Conservation (phyloP, 2,113 vertebrate genomes). For the Xiphorhynchus elegans region DNA sequence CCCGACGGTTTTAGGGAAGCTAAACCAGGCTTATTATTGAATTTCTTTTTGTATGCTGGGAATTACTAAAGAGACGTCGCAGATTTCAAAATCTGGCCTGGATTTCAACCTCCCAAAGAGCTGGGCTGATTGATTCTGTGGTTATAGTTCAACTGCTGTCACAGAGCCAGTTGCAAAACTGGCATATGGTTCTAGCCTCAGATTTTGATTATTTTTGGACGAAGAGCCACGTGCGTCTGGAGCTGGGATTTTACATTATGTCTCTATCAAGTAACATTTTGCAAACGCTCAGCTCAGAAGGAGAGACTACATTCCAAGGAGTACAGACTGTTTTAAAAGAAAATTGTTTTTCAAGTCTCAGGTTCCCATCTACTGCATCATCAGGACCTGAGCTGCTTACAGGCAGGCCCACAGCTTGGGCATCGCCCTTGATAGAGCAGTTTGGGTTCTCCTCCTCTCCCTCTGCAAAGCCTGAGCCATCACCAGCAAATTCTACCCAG, state of each 20-base stretch:
- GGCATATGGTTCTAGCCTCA: conserved; percentile 29
- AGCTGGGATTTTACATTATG: conserved; percentile 30
- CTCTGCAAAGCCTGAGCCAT: background rate
- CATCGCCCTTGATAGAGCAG: background rate
- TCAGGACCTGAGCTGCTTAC: background rate
- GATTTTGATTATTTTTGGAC: conserved; percentile 59
- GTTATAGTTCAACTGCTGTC: conserved; percentile 58
- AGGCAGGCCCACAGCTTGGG: fast-evolving
- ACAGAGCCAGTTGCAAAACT: conserved; percentile 51
- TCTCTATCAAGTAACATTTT: conserved; percentile 55
- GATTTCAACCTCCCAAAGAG: conserved; percentile 59
- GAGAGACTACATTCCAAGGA: background rate
- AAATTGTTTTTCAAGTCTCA: background rate
- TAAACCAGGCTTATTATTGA: conserved; percentile 34
- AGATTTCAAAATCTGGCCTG: conserved; percentile 52
- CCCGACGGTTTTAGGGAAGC: conserved; percentile 19
- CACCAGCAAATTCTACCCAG: background rate
- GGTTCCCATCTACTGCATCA: background rate
- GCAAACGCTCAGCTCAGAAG: conserved; percentile 20
- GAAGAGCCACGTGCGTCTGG: background rate
- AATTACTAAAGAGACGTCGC: conserved; percentile 42
- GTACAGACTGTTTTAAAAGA: background rate
- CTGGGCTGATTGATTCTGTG: conserved; percentile 39
- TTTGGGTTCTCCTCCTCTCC: background rate
- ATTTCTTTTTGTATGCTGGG: conserved; percentile 29